A percentile compares a stretch with the other conserved stretches of the same genome.
phyloP scores from a whole-genome alignment of 2,888 invertebrate species.

The Lasioglossum malachurum region DNA sequence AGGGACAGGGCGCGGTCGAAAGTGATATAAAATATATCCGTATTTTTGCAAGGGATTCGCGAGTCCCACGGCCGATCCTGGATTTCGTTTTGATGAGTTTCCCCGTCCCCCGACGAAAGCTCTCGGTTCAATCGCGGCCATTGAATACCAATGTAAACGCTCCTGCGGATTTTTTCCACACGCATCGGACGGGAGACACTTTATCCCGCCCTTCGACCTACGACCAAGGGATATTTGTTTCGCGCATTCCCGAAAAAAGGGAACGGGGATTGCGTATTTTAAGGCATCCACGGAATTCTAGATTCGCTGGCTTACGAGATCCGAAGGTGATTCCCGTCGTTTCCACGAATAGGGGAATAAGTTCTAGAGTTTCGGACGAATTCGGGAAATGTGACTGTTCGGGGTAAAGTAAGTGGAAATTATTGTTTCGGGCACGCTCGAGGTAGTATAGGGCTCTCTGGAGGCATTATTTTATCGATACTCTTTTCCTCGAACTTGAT shows the following conservation, averaged over 20 bases:
- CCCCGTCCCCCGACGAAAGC: conserved; percentile 68
- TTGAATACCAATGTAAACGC: conserved; percentile 82
- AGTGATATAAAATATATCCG: conserved; percentile 79
- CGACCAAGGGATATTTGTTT: conserved; percentile 70
- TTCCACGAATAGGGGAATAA: conserved; percentile 11
- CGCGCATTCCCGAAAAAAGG: conserved; percentile 58
- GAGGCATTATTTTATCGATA: neutral
- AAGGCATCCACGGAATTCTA: conserved; percentile 31
- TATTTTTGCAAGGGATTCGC: conserved; percentile 80
- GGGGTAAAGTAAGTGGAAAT: conserved; percentile 13
- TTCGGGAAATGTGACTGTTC: neutral
- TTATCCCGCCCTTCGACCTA: conserved; percentile 31
- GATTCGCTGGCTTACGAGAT: conserved; percentile 12
- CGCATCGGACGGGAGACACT: conserved; percentile 51
- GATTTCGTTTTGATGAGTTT: conserved; percentile 83
- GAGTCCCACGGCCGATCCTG: conserved; percentile 71
- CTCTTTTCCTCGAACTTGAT: neutral
- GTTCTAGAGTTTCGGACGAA: conserved; percentile 1
- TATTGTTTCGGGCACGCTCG: neutral
- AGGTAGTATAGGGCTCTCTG: neutral
- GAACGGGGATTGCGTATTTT: conserved; percentile 29
- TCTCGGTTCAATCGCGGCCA: conserved; percentile 79
- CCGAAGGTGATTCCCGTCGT: conserved; percentile 19
- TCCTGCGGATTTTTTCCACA: conserved; percentile 69
- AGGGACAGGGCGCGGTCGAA: conserved; percentile 53